These are phyloP conservation scores for Orthosia gothica DNA, from an alignment of 2,888 invertebrate species.

Conservation along the genomic window DNA sequence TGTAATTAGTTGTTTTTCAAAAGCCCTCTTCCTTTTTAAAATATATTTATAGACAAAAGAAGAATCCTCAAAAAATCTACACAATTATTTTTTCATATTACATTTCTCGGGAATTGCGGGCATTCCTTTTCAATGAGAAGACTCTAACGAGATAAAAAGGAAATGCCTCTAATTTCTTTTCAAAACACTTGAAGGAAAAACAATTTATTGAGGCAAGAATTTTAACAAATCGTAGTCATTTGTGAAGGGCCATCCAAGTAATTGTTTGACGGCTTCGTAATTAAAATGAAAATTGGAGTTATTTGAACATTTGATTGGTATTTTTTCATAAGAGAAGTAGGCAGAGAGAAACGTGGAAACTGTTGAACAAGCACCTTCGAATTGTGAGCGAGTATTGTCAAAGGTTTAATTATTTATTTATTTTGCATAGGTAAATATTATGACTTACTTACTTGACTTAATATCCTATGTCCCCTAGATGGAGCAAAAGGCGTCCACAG, in stretches of 20 bases:
- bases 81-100: slow-evolving; percentile 22
- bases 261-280: slow-evolving; percentile 44
- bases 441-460: too few species aligned
- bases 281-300: slow-evolving; percentile 29
- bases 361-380: neutral
- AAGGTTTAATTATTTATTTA: neutral
- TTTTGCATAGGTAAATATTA: too few species aligned
- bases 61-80: slow-evolving; percentile 3
- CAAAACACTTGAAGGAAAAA: slow-evolving; percentile 50
- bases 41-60: slow-evolving; percentile 2
- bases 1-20: slow-evolving; percentile 7
- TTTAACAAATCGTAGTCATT: slow-evolving; percentile 34
- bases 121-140: too few species aligned
- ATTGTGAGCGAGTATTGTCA: neutral
- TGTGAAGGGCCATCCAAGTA: slow-evolving; percentile 21
- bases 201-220: slow-evolving; percentile 43
- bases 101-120: slow-evolving; percentile 16
- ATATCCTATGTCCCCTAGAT: too few species aligned
- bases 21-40: neutral
- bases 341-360: neutral
- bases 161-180: slow-evolving; percentile 49
- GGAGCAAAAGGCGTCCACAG: too few species aligned
- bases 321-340: neutral
- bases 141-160: slow-evolving; percentile 42
- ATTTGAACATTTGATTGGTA: slow-evolving; percentile 21